Conservation (phyloP, 2,113 vertebrate species). For the Rhea americana region DNA sequence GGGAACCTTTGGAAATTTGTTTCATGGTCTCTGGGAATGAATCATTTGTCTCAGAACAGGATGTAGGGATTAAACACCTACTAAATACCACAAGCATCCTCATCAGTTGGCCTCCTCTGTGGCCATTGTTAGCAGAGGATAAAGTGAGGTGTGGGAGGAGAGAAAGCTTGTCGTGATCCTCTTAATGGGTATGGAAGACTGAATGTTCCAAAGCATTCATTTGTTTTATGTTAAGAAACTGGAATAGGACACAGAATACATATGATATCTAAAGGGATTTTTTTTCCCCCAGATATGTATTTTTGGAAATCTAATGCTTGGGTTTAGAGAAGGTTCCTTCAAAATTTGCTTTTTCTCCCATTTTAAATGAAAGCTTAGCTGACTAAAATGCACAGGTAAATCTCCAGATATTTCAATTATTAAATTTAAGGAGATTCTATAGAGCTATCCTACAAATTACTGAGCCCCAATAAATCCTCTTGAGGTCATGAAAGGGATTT, state of each 20-base stretch:
- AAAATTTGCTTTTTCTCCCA: conserved; percentile 23
- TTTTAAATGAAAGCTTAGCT: conserved; percentile 23
- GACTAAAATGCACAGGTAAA: conserved; percentile 2
- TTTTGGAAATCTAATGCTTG: conserved; percentile 34
- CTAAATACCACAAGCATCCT: neutral
- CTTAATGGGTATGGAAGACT: conserved; percentile 15
- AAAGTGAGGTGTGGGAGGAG: neutral
- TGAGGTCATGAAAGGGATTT: neutral
- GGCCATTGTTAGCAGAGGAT: conserved; percentile 5
- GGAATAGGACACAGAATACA: neutral
- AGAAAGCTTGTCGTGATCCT: conserved; percentile 14
- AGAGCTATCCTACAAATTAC: neutral
- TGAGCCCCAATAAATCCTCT: neutral
- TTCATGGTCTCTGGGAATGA: neutral
- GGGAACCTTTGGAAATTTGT: neutral
- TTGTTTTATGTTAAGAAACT: conserved; percentile 15
- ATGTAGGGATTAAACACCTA: neutral
- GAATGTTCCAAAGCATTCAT: neutral
- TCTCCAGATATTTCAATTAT: conserved; percentile 25
- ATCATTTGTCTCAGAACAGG: neutral
- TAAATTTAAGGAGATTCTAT: conserved; percentile 25
- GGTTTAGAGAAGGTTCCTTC: conserved; percentile 13
- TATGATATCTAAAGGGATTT: conserved; percentile 21
- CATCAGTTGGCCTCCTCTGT: neutral
- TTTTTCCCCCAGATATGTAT: neutral